Evolutionary conservation across 2,113 vertebrate species (phyloP).

Genomic region (Sapajus apella): DNA sequence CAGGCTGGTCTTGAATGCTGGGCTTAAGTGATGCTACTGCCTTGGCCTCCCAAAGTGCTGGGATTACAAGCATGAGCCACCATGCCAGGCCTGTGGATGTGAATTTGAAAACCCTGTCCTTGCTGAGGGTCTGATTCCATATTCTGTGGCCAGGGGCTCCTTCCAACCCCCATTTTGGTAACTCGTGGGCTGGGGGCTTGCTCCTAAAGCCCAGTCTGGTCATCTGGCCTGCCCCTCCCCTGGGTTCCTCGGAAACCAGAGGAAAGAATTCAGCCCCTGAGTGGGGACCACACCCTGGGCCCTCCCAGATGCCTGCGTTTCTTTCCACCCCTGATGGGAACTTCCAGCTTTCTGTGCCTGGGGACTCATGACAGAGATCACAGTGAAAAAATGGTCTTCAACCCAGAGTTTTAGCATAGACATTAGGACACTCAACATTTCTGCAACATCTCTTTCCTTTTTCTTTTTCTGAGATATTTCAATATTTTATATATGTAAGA

Average conservation of each 20-base stretch:
- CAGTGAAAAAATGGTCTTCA: background rate
- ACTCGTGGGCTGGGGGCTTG: background rate
- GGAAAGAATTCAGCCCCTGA: background rate
- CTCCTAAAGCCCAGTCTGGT: background rate
- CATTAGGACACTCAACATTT: background rate
- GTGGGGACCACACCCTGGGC: rapidly evolving
- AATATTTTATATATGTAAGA: background rate
- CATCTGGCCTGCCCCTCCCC: too few relatives aligned
- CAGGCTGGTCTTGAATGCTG: too few relatives aligned
- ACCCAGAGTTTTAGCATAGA: background rate
- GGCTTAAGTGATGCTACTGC: too few relatives aligned
- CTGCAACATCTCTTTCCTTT: background rate
- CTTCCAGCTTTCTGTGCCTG: background rate
- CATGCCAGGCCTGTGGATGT: background rate
- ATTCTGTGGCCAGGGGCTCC: background rate
- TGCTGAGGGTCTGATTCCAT: background rate
- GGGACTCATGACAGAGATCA: background rate
- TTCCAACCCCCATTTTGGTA: background rate
- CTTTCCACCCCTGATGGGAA: background rate
- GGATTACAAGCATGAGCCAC: too few relatives aligned
- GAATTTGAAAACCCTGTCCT: background rate
- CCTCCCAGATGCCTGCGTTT: background rate
- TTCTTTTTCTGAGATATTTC: background rate
- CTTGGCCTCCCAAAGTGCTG: too few relatives aligned
- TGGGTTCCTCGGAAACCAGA: background rate